phyloP scores from a whole-genome alignment of 2,888 invertebrate species.

The Drosophila tripunctata region DNA sequence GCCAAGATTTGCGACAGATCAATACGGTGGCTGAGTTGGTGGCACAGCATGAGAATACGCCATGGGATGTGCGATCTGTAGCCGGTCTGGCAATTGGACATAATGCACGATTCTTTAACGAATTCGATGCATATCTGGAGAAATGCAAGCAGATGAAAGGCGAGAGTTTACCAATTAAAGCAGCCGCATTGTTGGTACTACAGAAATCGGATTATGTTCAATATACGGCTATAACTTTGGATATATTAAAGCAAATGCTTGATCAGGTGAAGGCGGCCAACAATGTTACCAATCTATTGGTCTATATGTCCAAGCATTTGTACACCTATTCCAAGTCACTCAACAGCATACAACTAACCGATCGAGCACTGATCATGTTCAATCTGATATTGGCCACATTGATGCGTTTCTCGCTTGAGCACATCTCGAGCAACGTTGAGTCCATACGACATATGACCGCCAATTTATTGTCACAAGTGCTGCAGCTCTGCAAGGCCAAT shows the following conservation, averaged over 20 bases:
- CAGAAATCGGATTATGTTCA: slow-evolving; percentile 64
- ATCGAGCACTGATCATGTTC: slow-evolving; percentile 55
- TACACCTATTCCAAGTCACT: slow-evolving; percentile 63
- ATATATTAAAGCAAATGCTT: slow-evolving; percentile 63
- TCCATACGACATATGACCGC: slow-evolving; percentile 87
- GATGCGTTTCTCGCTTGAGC: slow-evolving; percentile 85
- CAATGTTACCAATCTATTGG: slow-evolving; percentile 74
- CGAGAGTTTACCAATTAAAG: slow-evolving; percentile 70
- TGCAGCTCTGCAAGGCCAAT: slow-evolving; percentile 81
- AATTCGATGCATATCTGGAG: slow-evolving; percentile 63
- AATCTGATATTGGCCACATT: slow-evolving; percentile 75
- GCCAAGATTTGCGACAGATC: slow-evolving; percentile 46
- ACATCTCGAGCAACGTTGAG: slow-evolving; percentile 88
- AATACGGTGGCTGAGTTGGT: slow-evolving; percentile 79
- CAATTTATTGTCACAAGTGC: slow-evolving; percentile 85
- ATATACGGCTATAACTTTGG: slow-evolving; percentile 46
- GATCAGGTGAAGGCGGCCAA: slow-evolving; percentile 57
- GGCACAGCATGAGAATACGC: slow-evolving; percentile 85
- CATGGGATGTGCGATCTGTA: slow-evolving; percentile 88
- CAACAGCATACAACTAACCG: slow-evolving; percentile 13
- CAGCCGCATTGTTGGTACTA: slow-evolving; percentile 79
- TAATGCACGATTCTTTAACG: slow-evolving; percentile 84
- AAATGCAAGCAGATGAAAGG: slow-evolving; percentile 41
- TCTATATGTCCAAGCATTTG: slow-evolving; percentile 75
- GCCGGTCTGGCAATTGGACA: slow-evolving; percentile 86